phyloP scores from a whole-genome alignment of 2,888 invertebrate genomes.

The Eupsilia transversa region DNA sequence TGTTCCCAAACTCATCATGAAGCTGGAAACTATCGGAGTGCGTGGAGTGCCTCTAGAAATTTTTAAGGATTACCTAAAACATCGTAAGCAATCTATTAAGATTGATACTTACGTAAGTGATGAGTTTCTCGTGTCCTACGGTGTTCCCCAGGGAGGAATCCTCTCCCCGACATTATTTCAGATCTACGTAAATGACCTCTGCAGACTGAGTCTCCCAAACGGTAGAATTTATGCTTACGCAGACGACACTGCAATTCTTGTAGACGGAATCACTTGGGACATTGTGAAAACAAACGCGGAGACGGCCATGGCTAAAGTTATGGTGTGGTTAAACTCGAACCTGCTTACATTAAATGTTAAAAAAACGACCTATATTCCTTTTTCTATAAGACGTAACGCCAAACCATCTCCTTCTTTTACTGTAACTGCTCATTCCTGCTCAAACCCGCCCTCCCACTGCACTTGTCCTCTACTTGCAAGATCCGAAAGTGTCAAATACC shows the following conservation, averaged over 20 bases:
- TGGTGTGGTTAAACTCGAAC: too few relatives aligned
- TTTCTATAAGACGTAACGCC: too few relatives aligned
- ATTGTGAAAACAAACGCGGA: conserved; percentile 7
- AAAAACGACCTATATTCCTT: too few relatives aligned
- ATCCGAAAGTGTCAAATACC: background rate
- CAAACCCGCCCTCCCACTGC: background rate
- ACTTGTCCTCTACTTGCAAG: background rate
- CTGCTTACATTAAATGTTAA: too few relatives aligned
- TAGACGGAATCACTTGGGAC: background rate
- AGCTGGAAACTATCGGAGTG: background rate
- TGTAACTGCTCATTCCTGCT: background rate
- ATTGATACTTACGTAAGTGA: background rate
- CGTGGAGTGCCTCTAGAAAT: background rate
- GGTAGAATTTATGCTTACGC: background rate
- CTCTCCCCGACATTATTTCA: background rate
- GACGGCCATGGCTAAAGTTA: background rate
- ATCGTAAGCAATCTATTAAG: background rate
- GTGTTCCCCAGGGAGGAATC: background rate
- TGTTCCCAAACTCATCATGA: background rate
- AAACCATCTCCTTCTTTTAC: background rate
- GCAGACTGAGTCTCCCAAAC: background rate
- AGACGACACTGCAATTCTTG: background rate
- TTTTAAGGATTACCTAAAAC: conserved; percentile 4
- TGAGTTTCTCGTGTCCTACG: background rate
- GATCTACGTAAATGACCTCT: conserved; percentile 1